A percentile compares a stretch with the other conserved stretches of the same genome.
These are phyloP conservation scores for Oscheius myriophilus DNA, from an alignment of 2,888 invertebrate genomes.

Conservation along the genomic window DNA sequence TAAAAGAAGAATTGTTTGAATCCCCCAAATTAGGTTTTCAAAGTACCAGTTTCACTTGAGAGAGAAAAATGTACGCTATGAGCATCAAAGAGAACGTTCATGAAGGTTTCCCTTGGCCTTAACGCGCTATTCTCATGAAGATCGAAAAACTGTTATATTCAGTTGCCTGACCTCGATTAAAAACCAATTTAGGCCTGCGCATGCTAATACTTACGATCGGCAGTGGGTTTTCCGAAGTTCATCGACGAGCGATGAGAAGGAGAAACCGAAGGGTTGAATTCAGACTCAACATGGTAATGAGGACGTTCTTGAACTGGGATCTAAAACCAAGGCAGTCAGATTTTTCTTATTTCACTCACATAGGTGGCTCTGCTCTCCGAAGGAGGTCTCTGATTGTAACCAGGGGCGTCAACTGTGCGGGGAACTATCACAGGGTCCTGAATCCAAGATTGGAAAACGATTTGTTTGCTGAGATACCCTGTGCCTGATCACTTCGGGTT, in stretches of 20 bases:
- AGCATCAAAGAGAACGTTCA: too few species aligned
- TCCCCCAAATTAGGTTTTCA: too few species aligned
- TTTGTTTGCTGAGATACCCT: slow-evolving; percentile 1
- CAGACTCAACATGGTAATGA: slow-evolving; percentile 28
- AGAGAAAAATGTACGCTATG: too few species aligned
- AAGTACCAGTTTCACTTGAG: too few species aligned
- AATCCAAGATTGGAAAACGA: slow-evolving; percentile 1
- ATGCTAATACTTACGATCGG: slow-evolving; percentile 11
- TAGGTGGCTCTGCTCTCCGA: slow-evolving; percentile 1
- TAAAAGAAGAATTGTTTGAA: too few species aligned
- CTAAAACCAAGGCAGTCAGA: not conserved
- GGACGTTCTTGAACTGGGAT: slow-evolving; percentile 17
- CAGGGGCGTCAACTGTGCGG: slow-evolving; percentile 28
- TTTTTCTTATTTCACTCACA: slow-evolving; percentile 5
- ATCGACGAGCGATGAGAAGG: slow-evolving; percentile 26
- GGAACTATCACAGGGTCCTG: slow-evolving; percentile 24
- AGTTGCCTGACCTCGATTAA: too few species aligned
- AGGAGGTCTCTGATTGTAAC: slow-evolving; percentile 7
- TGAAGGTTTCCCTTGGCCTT: not conserved
- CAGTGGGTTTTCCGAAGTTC: slow-evolving; percentile 6
- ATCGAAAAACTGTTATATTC: too few species aligned
- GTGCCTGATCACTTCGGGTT: slow-evolving; percentile 24
- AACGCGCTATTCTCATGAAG: too few species aligned
- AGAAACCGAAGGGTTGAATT: slow-evolving; percentile 24
- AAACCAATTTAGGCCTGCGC: too few species aligned